Conservation (phyloP, 2,113 vertebrate species). For the Clupea harengus region DNA sequence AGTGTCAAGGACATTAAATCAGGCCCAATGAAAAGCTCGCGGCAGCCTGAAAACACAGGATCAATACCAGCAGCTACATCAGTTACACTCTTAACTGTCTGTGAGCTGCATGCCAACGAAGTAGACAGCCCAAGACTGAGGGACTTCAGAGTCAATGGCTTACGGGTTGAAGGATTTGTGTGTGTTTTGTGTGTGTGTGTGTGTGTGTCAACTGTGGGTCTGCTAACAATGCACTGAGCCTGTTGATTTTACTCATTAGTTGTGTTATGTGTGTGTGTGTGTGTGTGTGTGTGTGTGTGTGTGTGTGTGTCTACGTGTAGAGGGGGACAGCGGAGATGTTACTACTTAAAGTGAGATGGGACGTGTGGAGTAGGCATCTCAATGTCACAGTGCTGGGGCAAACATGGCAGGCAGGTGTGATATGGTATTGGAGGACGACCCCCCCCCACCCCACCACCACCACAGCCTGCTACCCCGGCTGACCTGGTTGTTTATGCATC, state of each 20-base stretch:
- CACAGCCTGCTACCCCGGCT: background rate
- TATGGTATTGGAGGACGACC: background rate
- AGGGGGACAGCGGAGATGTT: no score
- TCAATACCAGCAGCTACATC: conserved; percentile 14
- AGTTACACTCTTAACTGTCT: background rate
- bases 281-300: no score
- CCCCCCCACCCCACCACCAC: background rate
- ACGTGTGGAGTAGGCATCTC: conserved; percentile 31
- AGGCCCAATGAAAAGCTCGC: background rate
- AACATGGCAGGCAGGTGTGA: conserved; percentile 33
- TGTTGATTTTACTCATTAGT: background rate
- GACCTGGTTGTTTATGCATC: background rate
- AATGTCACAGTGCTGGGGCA: conserved; percentile 22
- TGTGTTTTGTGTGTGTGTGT: background rate
- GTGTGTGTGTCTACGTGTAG: no score
- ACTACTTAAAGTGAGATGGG: background rate
- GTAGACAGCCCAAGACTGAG: background rate
- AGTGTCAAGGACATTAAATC: conserved; percentile 11
- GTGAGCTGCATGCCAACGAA: background rate
- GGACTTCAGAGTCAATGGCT: background rate
- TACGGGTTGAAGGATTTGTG: background rate
- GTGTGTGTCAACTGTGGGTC: no score
- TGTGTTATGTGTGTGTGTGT: background rate
- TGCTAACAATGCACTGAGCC: background rate
- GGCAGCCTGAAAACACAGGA: background rate